Evolutionary conservation across 2,888 invertebrate genomes (phyloP), one percentile per base, ranked within the genome.

Genomic region (Pandemis heparana): DNA sequence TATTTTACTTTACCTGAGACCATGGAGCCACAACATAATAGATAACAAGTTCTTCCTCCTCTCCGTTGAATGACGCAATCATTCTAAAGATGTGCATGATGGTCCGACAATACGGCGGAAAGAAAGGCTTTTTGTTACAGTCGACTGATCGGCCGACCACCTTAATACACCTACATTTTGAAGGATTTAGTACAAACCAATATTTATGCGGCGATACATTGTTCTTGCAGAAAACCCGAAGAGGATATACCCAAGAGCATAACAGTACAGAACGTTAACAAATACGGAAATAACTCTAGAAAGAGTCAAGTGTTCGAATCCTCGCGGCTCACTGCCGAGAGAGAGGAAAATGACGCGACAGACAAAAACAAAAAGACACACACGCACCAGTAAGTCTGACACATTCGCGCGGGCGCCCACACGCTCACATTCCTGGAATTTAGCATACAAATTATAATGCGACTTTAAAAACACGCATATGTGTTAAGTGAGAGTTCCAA

Each of bases 221-320:
- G 81, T 90, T 89, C 82, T 92, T 92, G 79, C 93, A 94, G 94
- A 93, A 93, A 93, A 90, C 85, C 90, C 78, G 94, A 94, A 87
- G 94, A 94, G 87, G 93, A 93, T 83, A 88, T 75, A 83, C 85
- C 88, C 87, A 94, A 93, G 86, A 91, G 85, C 87, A 89, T 92
- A 83, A 90, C 91, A 81, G 87, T 93, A 88, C 92, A 90, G 87
- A 92, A 86, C 84, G 87, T 90, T 80, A 89, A 85, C 86, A 92
- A 92, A 89, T 92, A 92, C 79, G 92, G 91, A 75, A 90, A 86
- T 87, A 90, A 85, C 84, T 91, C 92, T 84, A 90, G 95, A 87
- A 95, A 96, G 91, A 96, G 95, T 80, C 95, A 96, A 84, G 96
- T 96, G 78, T 97, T 97, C 83, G 97, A 97, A 89, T 96, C 96